Evolutionary conservation across 2,113 vertebrate species (phyloP), one percentile per base, ranked within the genome.

Genomic region (Chionodraco myersi): DNA sequence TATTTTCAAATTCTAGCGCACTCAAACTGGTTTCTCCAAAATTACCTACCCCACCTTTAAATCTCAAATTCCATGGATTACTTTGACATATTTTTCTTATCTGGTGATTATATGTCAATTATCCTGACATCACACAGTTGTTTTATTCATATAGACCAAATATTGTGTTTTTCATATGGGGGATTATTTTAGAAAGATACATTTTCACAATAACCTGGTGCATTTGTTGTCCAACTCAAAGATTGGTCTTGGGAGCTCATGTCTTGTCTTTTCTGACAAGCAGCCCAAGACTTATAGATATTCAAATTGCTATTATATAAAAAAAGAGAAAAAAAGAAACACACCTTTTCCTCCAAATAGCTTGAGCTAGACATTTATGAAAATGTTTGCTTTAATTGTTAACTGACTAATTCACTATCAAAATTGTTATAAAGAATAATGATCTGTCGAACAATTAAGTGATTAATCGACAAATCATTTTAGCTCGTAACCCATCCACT

Each of bases 111-210:
- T 47, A 41, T 48, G 16, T 34, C 14, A 21, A 26, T 30, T 30
- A 47, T 45, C 36, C 21, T 45, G 26, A 54, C 45, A 14, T 48
- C 60, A 45, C 3, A 44, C 18, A 15, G 16, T 34, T n/a, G 6
- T 26, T 61, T 64, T 26, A 16, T 45, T 75, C 16, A 66, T 10
- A 49, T 23, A 12, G 54, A 48, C 61, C 16, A 52, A 62, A 73
- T 18, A 58, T 16, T 67, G 54, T 9, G 10, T 44, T 59, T 30
- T 49, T 57, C 23, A 36, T 4, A 64, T 23, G 5, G 54, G 60
- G 21, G 4, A 10, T 18, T 45, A 6, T 52, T 52, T 51, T 51
- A 3, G 47, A 41, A 30, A 11, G 4, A 51, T 18, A 36, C 3
- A 10, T 51, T 36, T 67, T 15, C 0, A 2, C 6, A 34, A 34